Percentiles rank a stretch among this genome's conserved stretches.
Evolutionary conservation across 2,113 vertebrate species (phyloP).

Genomic region (Dermatemys mawii): DNA sequence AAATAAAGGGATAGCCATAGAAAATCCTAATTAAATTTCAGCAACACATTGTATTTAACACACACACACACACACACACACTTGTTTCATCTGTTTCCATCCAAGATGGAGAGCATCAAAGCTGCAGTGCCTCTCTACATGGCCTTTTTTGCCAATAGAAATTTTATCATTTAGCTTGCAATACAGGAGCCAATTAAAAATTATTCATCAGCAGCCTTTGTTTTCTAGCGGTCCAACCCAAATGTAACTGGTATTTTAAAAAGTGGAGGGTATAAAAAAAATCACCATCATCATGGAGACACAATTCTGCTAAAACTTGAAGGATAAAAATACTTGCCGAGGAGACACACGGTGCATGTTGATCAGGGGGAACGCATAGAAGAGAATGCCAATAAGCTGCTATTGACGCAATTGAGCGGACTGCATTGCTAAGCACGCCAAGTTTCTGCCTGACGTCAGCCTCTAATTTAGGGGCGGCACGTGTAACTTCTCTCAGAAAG

Average conservation of each 20-base stretch:
- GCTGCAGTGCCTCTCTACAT: not conserved
- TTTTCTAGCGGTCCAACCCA: not conserved
- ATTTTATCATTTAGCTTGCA: not conserved
- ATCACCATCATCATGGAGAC: not conserved
- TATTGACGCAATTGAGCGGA: not conserved
- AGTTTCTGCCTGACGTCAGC: not conserved
- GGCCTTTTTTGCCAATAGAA: not conserved
- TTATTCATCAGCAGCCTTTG: not conserved
- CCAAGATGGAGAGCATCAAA: not conserved
- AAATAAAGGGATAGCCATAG: not conserved
- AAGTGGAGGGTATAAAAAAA: not conserved
- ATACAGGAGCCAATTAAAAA: not conserved
- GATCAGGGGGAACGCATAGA: not conserved
- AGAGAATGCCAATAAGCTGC: not conserved
- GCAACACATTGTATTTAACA: not conserved
- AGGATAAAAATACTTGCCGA: slow-evolving; percentile 7
- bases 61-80: not conserved
- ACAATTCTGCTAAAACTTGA: not conserved
- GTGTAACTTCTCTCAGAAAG: not conserved
- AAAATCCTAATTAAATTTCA: not conserved
- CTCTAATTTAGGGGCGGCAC: not conserved
- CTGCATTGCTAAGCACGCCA: not conserved
- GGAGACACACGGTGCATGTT: not conserved
- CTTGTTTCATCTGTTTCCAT: not conserved
- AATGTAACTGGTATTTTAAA: not conserved